phyloP scores from a whole-genome alignment of 64 coral and sea anemone species.

The Actinia tenebrosa region DNA sequence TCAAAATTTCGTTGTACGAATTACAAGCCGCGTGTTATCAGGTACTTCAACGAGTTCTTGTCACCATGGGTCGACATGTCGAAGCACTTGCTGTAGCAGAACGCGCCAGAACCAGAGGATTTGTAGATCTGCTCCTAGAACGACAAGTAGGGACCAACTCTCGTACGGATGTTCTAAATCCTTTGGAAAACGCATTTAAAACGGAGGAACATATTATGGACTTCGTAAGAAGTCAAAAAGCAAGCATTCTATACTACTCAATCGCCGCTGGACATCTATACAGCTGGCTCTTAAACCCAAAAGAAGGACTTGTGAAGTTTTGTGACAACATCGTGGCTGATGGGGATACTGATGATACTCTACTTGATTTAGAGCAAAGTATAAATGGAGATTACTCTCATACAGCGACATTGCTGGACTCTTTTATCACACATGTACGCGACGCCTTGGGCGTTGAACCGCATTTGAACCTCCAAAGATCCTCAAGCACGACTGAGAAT shows the following conservation, averaged over 20 bases:
- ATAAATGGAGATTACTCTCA: conserved; percentile 37
- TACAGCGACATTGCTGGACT: conserved; percentile 60
- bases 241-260: conserved; percentile 78
- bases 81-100: conserved; percentile 90
- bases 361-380: conserved; percentile 72
- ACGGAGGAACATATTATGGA: conserved; percentile 80
- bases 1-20: conserved; percentile 85
- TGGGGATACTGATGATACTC: conserved; percentile 56
- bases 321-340: conserved; percentile 68
- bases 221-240: conserved; percentile 78
- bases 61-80: conserved; percentile 49
- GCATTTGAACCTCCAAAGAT: conserved; percentile 62
- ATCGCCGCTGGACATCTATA: conserved; percentile 85
- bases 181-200: conserved; percentile 46
- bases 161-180: conserved; percentile 9
- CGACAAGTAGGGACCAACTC: conserved; percentile 37
- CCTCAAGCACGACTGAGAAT: conserved; percentile 49
- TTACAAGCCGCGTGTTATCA: conserved; percentile 88
- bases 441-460: conserved; percentile 86
- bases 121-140: conserved; percentile 88
- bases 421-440: conserved; percentile 76
- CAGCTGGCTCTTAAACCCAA: conserved; percentile 83
- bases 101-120: conserved; percentile 70
- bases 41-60: conserved; percentile 87
- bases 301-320: conserved; percentile 84